phyloP scores from a whole-genome alignment of 2,888 invertebrate genomes.

The Tenthredo scrophulariae region DNA sequence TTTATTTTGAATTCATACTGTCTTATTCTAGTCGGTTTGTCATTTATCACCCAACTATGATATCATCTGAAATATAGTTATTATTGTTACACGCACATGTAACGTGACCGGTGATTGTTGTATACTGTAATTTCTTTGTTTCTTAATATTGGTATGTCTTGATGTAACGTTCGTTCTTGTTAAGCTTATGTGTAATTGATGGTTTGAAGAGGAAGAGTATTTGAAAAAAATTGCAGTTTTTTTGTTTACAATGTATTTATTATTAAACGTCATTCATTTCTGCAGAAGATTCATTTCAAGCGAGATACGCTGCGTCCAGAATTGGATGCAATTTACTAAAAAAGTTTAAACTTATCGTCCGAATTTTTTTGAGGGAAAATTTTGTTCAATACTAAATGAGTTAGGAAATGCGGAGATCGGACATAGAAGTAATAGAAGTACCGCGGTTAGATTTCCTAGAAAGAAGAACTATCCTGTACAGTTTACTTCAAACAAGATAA shows the following conservation, averaged over 20 bases:
- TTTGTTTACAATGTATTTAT: neutral
- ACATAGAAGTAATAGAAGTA: neutral
- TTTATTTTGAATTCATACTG: neutral
- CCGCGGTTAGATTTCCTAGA: neutral
- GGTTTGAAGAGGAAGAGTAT: neutral
- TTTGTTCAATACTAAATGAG: too few species aligned
- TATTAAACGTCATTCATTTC: neutral
- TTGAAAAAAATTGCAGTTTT: neutral
- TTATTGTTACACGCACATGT: neutral
- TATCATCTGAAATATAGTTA: neutral
- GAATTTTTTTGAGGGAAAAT: neutral
- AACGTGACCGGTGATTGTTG: neutral
- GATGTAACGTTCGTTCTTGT: neutral
- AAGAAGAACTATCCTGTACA: neutral
- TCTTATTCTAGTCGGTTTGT: neutral
- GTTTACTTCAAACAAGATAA: conserved; percentile 1
- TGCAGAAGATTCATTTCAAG: neutral
- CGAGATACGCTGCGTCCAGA: neutral
- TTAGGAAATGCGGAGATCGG: neutral
- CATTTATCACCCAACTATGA: neutral
- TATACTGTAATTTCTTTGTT: conserved; percentile 30
- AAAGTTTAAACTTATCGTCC: neutral
- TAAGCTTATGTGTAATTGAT: neutral
- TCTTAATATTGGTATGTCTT: neutral
- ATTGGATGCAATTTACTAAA: neutral